A percentile compares a stretch with the other conserved stretches of the same genome.
Conservation (phyloP, 2,113 vertebrate species). For the Plotosus lineatus region DNA sequence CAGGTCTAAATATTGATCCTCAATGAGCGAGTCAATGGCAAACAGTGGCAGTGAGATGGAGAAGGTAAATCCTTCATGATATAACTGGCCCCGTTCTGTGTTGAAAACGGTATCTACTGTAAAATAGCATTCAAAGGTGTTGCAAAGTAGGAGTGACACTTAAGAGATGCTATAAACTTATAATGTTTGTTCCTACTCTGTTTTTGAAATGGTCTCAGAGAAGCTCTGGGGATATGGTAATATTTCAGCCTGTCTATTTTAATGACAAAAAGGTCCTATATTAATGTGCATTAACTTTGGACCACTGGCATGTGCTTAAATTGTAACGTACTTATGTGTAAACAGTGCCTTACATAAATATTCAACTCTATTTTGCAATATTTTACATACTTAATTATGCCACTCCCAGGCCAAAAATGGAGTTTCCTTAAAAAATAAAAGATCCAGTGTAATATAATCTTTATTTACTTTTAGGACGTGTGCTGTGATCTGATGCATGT, state of each 20-base stretch:
- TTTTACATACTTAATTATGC: too few species aligned
- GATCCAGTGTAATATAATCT: too few species aligned
- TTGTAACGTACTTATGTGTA: not conserved
- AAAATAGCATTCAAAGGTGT: not conserved
- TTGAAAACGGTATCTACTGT: not conserved
- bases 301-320: not conserved
- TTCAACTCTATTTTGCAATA: not conserved
- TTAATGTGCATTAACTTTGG: not conserved
- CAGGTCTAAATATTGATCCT: not conserved
- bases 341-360: conserved; percentile 1
- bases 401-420: too few species aligned
- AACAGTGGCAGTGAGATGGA: not conserved
- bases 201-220: not conserved
- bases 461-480: too few species aligned
- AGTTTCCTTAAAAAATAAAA: too few species aligned
- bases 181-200: not conserved
- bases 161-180: not conserved
- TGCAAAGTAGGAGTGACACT: not conserved
- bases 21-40: not conserved
- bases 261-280: not conserved
- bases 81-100: not conserved
- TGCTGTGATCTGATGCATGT: too few species aligned
- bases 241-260: not conserved
- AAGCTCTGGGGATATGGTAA: not conserved
- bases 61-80: not conserved